A percentile compares a stretch with the other conserved stretches of the same genome.
Conservation (phyloP, 2,113 vertebrate genomes). For the Tychaedon coryphoeus region DNA sequence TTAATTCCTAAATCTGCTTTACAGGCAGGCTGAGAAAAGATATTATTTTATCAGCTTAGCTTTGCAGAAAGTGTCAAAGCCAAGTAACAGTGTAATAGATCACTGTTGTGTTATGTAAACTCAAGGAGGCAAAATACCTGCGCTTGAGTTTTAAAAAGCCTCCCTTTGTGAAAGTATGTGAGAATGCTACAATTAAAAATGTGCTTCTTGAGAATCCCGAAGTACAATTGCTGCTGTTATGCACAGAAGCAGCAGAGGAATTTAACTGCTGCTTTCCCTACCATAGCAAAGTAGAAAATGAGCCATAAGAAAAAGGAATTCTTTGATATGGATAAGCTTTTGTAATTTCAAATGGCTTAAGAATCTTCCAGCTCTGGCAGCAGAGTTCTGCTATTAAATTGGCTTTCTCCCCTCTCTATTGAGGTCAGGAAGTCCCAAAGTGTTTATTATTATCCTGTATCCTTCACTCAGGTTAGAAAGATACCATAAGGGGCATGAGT, state of each 20-base stretch:
- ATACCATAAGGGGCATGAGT: background rate
- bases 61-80: background rate
- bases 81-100: background rate
- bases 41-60: background rate
- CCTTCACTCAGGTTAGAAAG: background rate
- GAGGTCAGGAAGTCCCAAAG: background rate
- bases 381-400: background rate
- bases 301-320: background rate
- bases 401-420: background rate
- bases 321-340: background rate
- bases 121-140: background rate
- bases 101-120: background rate
- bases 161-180: background rate
- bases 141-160: background rate
- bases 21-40: background rate
- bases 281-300: background rate
- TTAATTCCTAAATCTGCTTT: constrained; percentile 4
- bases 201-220: background rate
- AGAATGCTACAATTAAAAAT: background rate
- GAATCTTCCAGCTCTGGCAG: background rate
- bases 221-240: background rate
- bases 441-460: background rate
- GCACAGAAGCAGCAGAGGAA: background rate
- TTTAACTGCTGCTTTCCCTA: background rate
- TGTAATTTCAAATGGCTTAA: background rate